Percentiles rank a stretch among this genome's conserved stretches.
phyloP scores from a whole-genome alignment of 2,113 vertebrate genomes.

The Hucho hucho region DNA sequence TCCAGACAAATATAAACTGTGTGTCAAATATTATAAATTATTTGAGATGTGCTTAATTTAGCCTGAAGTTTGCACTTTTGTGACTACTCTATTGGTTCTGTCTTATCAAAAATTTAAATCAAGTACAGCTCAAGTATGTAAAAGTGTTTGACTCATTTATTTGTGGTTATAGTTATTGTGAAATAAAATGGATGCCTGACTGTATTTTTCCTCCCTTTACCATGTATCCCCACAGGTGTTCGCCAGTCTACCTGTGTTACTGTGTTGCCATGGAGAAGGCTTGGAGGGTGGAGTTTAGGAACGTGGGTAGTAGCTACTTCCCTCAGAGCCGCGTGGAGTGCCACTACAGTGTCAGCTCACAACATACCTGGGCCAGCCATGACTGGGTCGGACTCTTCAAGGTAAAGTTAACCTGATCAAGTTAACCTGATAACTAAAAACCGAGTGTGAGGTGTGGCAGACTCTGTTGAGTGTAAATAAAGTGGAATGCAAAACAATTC shows the following conservation, averaged over 20 bases:
- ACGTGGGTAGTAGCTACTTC: conserved; percentile 83
- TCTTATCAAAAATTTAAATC: background rate
- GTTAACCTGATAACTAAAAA: background rate
- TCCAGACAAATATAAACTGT: background rate
- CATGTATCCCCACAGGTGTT: conserved; percentile 33
- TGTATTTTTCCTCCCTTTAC: conserved; percentile 1
- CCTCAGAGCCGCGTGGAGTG: conserved; percentile 87
- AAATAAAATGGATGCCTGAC: background rate
- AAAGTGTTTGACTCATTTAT: background rate
- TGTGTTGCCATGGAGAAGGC: conserved; percentile 76
- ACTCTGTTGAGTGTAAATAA: no score
- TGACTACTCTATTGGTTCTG: no score
- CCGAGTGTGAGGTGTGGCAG: no score
- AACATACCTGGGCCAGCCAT: conserved; percentile 75
- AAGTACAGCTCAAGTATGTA: no score
- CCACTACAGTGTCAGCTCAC: conserved; percentile 81
- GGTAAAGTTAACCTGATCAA: conserved; percentile 60
- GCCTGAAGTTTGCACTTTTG: no score
- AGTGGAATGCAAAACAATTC: no score
- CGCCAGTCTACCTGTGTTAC: conserved; percentile 29
- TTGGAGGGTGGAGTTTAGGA: conserved; percentile 80
- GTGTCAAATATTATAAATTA: background rate
- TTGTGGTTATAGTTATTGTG: background rate
- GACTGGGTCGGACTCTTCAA: conserved; percentile 93
- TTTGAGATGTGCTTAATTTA: no score